A percentile compares a stretch with the other conserved stretches of the same genome.
These are phyloP conservation scores for Poeciliopsis presidionis DNA, from an alignment of 2,797 vertebrate species.

Conservation along the genomic window DNA sequence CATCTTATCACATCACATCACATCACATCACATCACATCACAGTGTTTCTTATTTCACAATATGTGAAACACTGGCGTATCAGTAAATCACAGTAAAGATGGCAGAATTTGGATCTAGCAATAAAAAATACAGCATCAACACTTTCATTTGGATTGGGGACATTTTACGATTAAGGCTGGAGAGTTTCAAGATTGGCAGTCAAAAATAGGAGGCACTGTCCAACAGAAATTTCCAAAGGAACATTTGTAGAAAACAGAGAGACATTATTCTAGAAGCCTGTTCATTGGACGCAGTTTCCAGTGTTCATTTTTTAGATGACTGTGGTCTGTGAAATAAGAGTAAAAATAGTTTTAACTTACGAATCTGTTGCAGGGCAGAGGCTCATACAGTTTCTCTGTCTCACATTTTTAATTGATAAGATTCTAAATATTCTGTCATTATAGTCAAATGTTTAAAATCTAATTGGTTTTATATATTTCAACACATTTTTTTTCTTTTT, in stretches of 20 bases:
- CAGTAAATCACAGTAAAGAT: neutral
- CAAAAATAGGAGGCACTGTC: neutral
- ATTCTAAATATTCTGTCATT: neutral
- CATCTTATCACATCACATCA: too few relatives aligned
- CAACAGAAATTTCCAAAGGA: neutral
- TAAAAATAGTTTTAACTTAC: neutral
- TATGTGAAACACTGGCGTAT: neutral
- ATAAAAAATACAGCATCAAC: neutral
- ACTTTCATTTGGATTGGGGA: neutral
- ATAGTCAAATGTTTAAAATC: neutral
- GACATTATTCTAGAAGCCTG: neutral
- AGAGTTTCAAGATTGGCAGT: neutral
- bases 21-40: too few relatives aligned
- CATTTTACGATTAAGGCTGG: neutral
- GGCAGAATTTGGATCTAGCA: neutral
- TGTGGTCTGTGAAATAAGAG: neutral
- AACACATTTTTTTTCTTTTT: neutral
- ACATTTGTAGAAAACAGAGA: neutral
- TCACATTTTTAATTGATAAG: neutral
- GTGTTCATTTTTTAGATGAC: neutral
- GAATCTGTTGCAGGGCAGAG: neutral
- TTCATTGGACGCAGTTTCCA: neutral
- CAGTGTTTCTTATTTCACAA: too few relatives aligned
- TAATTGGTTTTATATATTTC: neutral
- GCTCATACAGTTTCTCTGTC: neutral